These are phyloP conservation scores for Calyptomena viridis DNA, from an alignment of 2,113 vertebrate genomes.

Conservation along the genomic window DNA sequence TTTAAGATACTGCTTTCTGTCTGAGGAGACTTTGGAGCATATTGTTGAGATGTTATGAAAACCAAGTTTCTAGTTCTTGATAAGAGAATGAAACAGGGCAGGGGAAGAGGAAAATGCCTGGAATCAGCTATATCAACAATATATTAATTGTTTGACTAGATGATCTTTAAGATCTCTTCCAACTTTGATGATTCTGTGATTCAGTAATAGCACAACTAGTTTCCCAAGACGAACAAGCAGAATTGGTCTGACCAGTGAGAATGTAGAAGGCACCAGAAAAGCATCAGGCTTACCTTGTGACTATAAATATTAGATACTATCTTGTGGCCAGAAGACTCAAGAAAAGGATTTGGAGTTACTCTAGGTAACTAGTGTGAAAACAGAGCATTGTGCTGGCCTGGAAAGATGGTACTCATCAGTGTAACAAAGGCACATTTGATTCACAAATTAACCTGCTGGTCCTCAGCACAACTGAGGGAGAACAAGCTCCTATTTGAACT, in stretches of 20 bases:
- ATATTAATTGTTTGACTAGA: neutral
- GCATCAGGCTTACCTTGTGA: neutral
- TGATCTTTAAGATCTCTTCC: neutral
- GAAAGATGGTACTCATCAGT: neutral
- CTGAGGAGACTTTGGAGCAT: neutral
- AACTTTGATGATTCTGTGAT: neutral
- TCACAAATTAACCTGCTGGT: neutral
- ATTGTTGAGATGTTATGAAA: neutral
- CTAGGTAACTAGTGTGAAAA: neutral
- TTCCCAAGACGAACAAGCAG: neutral
- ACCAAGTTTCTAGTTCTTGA: neutral
- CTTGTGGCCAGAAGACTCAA: accelerated
- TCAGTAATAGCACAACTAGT: neutral
- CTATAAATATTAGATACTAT: neutral
- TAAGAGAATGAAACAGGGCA: neutral
- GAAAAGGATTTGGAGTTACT: neutral
- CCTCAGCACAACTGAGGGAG: neutral
- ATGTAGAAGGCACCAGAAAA: neutral
- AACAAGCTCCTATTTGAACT: neutral
- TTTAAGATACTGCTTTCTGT: neutral
- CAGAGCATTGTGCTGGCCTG: neutral
- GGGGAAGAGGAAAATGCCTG: neutral
- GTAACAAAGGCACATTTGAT: neutral
- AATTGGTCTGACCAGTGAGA: neutral
- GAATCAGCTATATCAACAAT: neutral